Conservation (phyloP, 1,140 invertebrate species). For the Drosophila ambigua region DNA sequence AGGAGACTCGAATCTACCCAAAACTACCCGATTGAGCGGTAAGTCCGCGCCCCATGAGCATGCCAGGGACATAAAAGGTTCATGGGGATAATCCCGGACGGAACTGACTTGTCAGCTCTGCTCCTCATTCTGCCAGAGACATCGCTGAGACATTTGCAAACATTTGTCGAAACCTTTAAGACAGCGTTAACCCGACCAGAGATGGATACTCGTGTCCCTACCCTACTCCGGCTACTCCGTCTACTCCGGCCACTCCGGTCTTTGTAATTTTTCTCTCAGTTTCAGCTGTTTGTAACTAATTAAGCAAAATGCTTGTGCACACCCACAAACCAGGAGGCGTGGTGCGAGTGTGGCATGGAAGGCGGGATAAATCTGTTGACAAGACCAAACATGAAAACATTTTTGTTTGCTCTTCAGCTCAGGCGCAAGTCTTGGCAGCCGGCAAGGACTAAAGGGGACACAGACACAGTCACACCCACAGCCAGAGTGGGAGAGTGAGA, state of each 20-base stretch:
- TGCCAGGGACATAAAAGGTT: neutral
- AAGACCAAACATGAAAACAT: conserved; percentile 80
- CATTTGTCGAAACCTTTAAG: conserved; percentile 56
- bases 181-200: conserved; percentile 16
- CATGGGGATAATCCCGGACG: neutral
- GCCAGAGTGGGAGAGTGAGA: neutral
- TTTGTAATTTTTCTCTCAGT: conserved; percentile 20
- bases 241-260: neutral
- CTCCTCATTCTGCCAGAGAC: conserved; percentile 10
- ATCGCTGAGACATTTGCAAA: conserved; percentile 51
- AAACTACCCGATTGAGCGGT: no score
- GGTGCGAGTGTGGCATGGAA: neutral
- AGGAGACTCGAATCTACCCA: conserved; percentile 33
- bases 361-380: conserved; percentile 73
- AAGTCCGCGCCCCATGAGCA: neutral
- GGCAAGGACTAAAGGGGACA: conserved; percentile 51
- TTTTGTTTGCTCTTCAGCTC: conserved; percentile 81
- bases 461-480: conserved; percentile 36
- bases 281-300: conserved; percentile 78
- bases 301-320: conserved; percentile 78
- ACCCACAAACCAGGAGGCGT: conserved; percentile 15
- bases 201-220: conserved; percentile 7
- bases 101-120: neutral
- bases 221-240: neutral
- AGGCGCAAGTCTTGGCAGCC: conserved; percentile 58